A percentile compares a stretch with the other conserved stretches of the same genome.
Conservation (phyloP, 2,888 invertebrate genomes). For the Odontothrips loti region DNA sequence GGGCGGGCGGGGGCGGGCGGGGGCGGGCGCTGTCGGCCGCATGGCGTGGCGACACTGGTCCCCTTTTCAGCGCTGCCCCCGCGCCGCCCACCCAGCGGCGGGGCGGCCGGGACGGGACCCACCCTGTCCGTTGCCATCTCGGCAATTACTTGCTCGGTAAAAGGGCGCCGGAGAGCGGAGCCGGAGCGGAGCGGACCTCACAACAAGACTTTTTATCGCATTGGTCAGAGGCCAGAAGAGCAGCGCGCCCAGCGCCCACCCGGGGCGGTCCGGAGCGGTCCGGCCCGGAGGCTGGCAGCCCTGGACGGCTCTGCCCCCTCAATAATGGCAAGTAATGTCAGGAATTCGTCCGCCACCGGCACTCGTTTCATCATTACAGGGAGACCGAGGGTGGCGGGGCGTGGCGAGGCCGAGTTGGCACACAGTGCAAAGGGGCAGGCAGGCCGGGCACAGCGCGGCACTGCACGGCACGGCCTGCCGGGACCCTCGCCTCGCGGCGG, state of each 20-base stretch:
- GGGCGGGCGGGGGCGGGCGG: background rate
- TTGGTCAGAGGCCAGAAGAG: background rate
- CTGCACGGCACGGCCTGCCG: background rate
- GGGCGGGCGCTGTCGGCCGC: background rate
- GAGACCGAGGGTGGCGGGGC: background rate
- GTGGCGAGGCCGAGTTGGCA: background rate
- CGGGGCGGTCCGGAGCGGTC: no score
- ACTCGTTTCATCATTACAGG: background rate
- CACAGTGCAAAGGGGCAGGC: no score
- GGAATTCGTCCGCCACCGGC: conserved; percentile 1
- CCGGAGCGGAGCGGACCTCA: background rate
- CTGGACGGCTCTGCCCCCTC: background rate
- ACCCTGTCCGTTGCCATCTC: background rate
- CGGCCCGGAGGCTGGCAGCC: background rate
- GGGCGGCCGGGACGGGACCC: background rate
- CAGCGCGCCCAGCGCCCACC: background rate
- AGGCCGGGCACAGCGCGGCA: background rate
- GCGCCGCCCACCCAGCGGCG: background rate
- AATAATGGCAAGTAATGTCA: conserved; percentile 1
- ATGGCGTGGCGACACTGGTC: background rate
- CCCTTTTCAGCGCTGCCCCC: background rate
- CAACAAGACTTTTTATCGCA: background rate
- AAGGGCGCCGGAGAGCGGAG: no score
- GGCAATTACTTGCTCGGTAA: background rate
- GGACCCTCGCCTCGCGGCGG: no score